Evolutionary conservation across 2,888 invertebrate species (phyloP).

Genomic region (Erebia epiphron): DNA sequence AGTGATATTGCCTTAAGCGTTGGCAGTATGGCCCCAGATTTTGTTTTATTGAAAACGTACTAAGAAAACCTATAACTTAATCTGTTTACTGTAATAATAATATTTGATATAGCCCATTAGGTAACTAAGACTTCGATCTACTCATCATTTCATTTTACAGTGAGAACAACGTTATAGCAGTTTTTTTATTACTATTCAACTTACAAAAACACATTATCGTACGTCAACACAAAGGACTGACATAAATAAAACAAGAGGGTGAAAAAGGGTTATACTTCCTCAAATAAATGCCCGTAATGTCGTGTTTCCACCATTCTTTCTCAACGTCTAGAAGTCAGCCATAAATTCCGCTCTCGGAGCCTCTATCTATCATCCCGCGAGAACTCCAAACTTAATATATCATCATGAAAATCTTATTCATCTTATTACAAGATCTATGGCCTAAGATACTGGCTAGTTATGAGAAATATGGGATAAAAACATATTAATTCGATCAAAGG

Average conservation of each 20-base stretch:
- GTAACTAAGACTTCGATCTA: no score
- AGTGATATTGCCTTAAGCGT: no score
- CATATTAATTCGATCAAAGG: background rate
- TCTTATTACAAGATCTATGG: conserved; percentile 26
- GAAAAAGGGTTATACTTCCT: conserved; percentile 24
- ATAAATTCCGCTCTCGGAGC: conserved; percentile 43
- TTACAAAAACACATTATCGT: conserved; percentile 4
- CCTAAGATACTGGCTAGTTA: conserved; percentile 4
- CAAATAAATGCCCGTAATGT: conserved; percentile 43
- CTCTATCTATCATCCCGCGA: conserved; percentile 44
- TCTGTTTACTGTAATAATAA: no score
- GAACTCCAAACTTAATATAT: conserved; percentile 45
- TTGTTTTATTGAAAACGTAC: no score
- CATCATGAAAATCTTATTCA: conserved; percentile 40
- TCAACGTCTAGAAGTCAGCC: conserved; percentile 43
- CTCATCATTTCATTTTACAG: no score
- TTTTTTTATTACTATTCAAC: no score
- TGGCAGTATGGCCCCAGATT: no score
- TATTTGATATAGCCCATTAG: no score
- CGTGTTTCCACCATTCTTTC: conserved; percentile 41
- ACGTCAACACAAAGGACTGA: conserved; percentile 8
- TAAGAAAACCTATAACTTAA: no score
- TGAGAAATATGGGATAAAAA: background rate
- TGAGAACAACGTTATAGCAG: no score
- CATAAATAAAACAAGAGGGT: conserved; percentile 21